These are phyloP conservation scores for Drosophila auraria DNA, from an alignment of 1,140 invertebrate species.

Conservation along the genomic window DNA sequence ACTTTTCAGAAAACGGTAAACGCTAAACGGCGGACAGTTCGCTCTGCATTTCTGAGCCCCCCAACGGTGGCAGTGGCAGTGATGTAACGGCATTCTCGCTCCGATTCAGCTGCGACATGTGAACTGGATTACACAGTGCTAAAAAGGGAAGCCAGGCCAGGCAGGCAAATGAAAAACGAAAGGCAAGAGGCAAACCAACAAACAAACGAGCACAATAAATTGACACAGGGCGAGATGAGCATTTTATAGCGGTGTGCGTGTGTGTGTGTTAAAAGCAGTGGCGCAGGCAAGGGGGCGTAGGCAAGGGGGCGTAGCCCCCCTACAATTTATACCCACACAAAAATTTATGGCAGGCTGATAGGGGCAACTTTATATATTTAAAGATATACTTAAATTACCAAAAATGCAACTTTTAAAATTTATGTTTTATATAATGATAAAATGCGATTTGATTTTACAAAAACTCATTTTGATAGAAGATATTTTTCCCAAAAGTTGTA, in stretches of 20 bases:
- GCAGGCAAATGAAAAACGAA: constrained; percentile 15
- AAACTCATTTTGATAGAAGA: no score
- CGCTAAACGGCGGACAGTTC: constrained; percentile 7
- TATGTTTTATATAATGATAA: no score
- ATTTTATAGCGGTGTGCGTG: neutral
- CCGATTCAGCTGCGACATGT: constrained; percentile 18
- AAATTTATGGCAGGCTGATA: no score
- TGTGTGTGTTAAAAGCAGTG: neutral
- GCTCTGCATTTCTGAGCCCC: constrained; percentile 8
- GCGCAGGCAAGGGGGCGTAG: neutral
- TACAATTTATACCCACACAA: neutral
- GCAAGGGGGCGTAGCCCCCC: neutral
- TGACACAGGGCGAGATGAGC: constrained; percentile 7
- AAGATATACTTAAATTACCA: no score
- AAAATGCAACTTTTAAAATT: no score
- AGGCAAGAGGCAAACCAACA: constrained; percentile 17
- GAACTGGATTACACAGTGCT: constrained; percentile 26
- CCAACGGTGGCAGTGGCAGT: constrained; percentile 12
- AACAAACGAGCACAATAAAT: constrained; percentile 10
- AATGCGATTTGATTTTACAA: no score
- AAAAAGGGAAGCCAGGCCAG: constrained; percentile 14
- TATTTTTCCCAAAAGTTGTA: no score
- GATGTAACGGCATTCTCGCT: constrained; percentile 30
- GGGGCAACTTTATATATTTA: no score
- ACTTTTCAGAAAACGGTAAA: constrained; percentile 9